Evolutionary conservation across 2,797 vertebrate genomes (phyloP).

Genomic region (Pangasius sanitwongsei): DNA sequence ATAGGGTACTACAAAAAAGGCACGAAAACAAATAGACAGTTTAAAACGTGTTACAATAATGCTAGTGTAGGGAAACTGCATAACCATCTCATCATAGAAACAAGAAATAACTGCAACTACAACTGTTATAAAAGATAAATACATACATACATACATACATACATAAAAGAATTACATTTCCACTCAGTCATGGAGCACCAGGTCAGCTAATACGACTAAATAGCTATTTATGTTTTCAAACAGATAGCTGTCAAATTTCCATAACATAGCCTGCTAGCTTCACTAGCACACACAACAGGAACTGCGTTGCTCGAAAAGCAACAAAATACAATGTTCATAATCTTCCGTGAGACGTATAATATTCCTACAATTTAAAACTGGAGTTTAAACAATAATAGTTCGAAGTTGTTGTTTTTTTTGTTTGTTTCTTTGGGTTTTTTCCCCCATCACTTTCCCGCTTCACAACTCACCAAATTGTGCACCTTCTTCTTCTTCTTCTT

Average conservation of each 20-base stretch:
- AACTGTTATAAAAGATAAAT: neutral
- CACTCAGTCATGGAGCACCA: neutral
- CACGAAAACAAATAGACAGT: neutral
- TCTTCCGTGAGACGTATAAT: neutral
- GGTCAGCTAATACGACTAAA: neutral
- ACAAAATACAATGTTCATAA: neutral
- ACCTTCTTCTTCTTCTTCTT: neutral
- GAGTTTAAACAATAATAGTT: neutral
- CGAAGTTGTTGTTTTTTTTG: neutral
- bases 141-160: neutral
- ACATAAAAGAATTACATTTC: neutral
- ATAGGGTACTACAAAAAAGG: neutral
- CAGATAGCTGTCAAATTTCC: neutral
- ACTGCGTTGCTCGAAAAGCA: neutral
- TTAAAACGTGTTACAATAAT: neutral
- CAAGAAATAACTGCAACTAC: neutral
- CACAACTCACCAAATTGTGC: neutral
- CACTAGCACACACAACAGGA: neutral
- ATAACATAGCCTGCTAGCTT: neutral
- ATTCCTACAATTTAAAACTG: neutral
- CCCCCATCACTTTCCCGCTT: neutral
- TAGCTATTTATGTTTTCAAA: no score
- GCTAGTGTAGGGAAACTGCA: neutral
- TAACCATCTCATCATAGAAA: neutral
- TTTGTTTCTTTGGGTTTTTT: no score